Conservation (phyloP, 2,113 vertebrate genomes). For the Gadus macrocephalus region DNA sequence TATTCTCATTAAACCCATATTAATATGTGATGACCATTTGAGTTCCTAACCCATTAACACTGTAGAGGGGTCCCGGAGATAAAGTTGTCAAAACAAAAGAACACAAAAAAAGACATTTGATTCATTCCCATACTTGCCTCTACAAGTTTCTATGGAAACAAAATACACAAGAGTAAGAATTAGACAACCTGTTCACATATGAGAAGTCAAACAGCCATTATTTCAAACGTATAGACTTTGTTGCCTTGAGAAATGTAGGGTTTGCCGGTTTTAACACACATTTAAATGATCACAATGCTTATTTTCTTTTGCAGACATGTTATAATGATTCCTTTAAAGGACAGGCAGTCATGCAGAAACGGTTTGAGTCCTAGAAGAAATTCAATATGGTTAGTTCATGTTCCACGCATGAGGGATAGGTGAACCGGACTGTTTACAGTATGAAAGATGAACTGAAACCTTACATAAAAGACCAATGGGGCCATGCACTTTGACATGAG, state of each 20-base stretch:
- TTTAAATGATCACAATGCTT: constrained; percentile 8
- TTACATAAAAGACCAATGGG: constrained; percentile 50
- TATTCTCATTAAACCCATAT: constrained; percentile 4
- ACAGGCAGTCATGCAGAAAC: constrained; percentile 21
- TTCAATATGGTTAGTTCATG: constrained; percentile 1
- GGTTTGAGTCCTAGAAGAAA: constrained; percentile 12
- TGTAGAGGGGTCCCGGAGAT: constrained; percentile 55
- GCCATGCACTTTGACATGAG: background rate
- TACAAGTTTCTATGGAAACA: constrained; percentile 94
- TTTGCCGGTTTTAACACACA: constrained; percentile 28
- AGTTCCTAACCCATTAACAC: constrained; percentile 30
- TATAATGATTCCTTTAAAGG: background rate
- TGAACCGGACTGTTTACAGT: constrained; percentile 15
- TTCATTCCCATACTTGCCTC: constrained; percentile 90
- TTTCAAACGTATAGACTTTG: constrained; percentile 16
- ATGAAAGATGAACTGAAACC: constrained; percentile 56
- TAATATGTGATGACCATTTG: constrained; percentile 58
- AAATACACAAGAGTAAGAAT: constrained; percentile 81
- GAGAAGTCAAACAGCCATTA: constrained; percentile 9
- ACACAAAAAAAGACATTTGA: constrained; percentile 65
- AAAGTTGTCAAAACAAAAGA: constrained; percentile 63
- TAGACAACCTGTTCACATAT: constrained; percentile 48
- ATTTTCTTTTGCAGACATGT: background rate
- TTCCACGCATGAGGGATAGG: background rate
- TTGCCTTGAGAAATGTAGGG: constrained; percentile 30